Percentiles rank a stretch among this genome's conserved stretches.
These are phyloP conservation scores for Geophilus truncorum DNA, from an alignment of 2,888 invertebrate species.

Conservation along the genomic window DNA sequence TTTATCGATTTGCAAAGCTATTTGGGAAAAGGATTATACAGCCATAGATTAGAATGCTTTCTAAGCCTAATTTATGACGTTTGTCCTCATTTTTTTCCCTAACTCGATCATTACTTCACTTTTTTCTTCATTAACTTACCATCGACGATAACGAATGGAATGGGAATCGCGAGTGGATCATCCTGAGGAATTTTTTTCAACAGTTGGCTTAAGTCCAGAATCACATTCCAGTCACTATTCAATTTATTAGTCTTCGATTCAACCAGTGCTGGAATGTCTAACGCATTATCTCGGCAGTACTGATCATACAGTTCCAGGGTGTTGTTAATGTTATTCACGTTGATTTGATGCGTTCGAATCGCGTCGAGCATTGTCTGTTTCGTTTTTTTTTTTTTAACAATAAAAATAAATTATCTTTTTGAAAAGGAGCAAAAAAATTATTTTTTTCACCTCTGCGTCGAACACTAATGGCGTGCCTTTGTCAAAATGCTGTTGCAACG, in stretches of 20 bases:
- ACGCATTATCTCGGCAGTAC: not conserved
- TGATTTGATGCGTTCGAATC: constrained; percentile 29
- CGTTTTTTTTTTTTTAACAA: not conserved
- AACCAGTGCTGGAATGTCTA: not conserved
- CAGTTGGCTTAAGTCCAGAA: not conserved
- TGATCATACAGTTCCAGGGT: not conserved
- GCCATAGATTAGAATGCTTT: not conserved
- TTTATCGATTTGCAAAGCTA: not conserved
- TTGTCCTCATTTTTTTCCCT: not conserved
- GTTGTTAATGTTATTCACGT: constrained; percentile 29
- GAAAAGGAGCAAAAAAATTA: not conserved
- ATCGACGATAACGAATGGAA: not conserved
- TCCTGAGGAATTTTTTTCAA: constrained; percentile 12
- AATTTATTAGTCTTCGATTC: not conserved
- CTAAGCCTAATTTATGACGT: no score
- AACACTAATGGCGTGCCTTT: constrained; percentile 15
- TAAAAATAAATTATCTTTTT: not conserved
- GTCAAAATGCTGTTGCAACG: not conserved
- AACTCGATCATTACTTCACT: not conserved
- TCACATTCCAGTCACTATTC: constrained; percentile 18
- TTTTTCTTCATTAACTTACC: constrained; percentile 1
- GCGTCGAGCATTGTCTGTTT: constrained; percentile 30
- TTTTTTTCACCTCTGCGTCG: constrained; percentile 15
- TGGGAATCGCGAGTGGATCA: not conserved
- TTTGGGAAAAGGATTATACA: not conserved